phyloP scores from a whole-genome alignment of 2,113 vertebrate species.

The Actenoides hombroni region DNA sequence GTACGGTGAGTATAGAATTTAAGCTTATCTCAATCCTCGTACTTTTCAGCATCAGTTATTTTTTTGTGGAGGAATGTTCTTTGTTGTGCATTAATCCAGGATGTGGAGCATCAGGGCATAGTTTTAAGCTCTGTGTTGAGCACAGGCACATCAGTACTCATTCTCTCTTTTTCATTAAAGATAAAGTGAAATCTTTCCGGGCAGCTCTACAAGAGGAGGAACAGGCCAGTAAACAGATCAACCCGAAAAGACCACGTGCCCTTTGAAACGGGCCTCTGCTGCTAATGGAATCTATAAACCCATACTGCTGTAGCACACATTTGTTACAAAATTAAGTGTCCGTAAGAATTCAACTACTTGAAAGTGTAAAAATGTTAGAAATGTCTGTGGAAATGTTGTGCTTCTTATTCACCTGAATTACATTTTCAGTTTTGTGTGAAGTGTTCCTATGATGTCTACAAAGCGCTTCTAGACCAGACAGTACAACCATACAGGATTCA shows the following conservation, averaged over 20 bases:
- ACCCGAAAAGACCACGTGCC: constrained; percentile 90
- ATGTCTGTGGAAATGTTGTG: constrained; percentile 78
- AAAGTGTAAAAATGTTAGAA: constrained; percentile 73
- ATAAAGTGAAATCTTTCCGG: constrained; percentile 98
- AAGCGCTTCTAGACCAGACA: constrained; percentile 79
- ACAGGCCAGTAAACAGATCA: constrained; percentile 97
- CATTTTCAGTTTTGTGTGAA: constrained; percentile 78
- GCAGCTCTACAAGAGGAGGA: constrained; percentile 94
- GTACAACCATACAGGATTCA: constrained; percentile 70
- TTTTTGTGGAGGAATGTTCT: background rate
- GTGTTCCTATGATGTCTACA: constrained; percentile 75
- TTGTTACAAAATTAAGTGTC: constrained; percentile 65
- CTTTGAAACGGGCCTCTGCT: constrained; percentile 79
- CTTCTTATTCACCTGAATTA: constrained; percentile 74
- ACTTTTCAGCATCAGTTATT: background rate
- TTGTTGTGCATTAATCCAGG: background rate
- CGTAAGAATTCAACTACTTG: constrained; percentile 74
- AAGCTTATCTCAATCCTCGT: background rate
- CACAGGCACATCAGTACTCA: background rate
- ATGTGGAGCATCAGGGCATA: background rate
- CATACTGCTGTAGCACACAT: constrained; percentile 70
- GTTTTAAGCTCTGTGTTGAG: background rate
- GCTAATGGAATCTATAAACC: constrained; percentile 67
- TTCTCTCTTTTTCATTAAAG: constrained; percentile 66
- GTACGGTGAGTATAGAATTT: background rate